phyloP scores from a whole-genome alignment of 2,888 invertebrate genomes.

The Tipula vernalis region DNA sequence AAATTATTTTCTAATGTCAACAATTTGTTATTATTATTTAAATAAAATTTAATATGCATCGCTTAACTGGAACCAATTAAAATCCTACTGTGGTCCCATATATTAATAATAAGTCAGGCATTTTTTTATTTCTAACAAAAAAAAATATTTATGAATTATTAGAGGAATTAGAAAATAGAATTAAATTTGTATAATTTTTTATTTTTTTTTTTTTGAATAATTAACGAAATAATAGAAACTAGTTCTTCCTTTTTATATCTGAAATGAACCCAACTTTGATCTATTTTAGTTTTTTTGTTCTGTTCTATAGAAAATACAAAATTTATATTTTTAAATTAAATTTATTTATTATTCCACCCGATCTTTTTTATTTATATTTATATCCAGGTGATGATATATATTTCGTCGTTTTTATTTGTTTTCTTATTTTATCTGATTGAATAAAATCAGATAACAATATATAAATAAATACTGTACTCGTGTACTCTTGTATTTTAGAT shows the following conservation, averaged over 20 bases:
- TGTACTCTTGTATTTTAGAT: background rate
- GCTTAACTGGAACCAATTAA: background rate
- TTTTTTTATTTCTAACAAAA: background rate
- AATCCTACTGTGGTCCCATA: background rate
- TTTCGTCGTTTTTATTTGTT: background rate
- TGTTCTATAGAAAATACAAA: background rate
- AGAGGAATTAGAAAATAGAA: background rate
- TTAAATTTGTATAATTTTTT: background rate
- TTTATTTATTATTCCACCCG: background rate
- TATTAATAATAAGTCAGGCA: background rate
- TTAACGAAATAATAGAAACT: background rate
- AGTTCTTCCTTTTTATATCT: background rate
- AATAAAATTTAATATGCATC: background rate
- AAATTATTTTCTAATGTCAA: background rate
- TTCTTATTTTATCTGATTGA: background rate
- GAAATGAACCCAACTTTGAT: background rate
- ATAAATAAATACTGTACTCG: background rate
- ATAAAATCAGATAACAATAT: background rate
- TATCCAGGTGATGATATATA: conserved; percentile 4
- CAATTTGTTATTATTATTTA: background rate
- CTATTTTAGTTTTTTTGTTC: background rate
- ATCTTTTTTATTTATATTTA: background rate
- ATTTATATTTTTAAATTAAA: background rate
- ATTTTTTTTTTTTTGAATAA: background rate
- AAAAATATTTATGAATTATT: background rate